phyloP scores from a whole-genome alignment of 1,140 invertebrate genomes.

The Hypsibius dujardini region DNA sequence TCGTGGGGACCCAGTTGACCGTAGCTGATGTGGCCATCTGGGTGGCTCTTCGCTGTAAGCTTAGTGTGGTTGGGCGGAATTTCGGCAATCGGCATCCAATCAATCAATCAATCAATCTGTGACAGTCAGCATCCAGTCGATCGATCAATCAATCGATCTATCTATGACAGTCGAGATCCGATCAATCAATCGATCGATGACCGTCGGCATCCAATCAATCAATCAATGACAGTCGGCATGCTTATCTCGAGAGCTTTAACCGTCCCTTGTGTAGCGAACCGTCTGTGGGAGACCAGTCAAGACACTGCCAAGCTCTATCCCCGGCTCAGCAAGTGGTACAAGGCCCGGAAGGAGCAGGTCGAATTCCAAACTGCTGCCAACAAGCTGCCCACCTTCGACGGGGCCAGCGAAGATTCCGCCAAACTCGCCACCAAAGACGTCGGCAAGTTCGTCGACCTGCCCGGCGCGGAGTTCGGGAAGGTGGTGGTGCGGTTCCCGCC shows the following conservation, averaged over 20 bases:
- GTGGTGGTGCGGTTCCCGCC: constrained; percentile 89
- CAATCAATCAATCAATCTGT: background rate
- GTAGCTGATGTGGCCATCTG: background rate
- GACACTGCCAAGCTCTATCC: too few species aligned
- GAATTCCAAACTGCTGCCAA: background rate
- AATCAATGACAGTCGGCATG: too few species aligned
- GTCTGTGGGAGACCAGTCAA: too few species aligned
- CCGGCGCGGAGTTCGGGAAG: constrained; percentile 84
- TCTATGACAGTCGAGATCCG: too few species aligned
- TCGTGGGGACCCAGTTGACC: background rate
- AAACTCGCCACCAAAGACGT: constrained; percentile 41
- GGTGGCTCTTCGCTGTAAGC: background rate
- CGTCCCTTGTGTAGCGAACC: too few species aligned
- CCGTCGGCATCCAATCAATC: too few species aligned
- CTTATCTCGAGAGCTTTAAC: too few species aligned
- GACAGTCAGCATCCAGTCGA: background rate
- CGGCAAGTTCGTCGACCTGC: constrained; percentile 89
- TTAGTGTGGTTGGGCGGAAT: too few species aligned
- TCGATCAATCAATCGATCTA: too few species aligned
- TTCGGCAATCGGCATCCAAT: too few species aligned
- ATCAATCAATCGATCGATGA: too few species aligned
- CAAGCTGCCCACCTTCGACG: constrained; percentile 4
- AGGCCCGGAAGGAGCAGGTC: background rate
- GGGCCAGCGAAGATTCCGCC: background rate
- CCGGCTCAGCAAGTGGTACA: constrained; percentile 9